phyloP scores from a whole-genome alignment of 2,888 invertebrate species.

The Physocephala rufipes region DNA sequence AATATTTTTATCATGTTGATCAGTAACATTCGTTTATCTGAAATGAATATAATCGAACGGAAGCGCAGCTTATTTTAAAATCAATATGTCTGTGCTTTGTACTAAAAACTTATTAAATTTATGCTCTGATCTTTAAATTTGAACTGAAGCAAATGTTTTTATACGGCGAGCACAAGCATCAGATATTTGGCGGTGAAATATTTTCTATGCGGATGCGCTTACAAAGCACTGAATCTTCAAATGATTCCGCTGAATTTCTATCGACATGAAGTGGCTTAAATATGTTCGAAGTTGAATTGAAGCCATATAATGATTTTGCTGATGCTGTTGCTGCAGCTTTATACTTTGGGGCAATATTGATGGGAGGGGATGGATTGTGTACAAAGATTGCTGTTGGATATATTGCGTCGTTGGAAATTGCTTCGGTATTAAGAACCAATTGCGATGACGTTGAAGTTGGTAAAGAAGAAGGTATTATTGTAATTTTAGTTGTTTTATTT shows the following conservation, averaged over 20 bases:
- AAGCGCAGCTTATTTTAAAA: too few relatives aligned
- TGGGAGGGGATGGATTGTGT: background rate
- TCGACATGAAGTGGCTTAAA: background rate
- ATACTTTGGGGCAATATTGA: background rate
- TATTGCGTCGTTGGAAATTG: too few relatives aligned
- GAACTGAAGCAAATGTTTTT: slow-evolving; percentile 8
- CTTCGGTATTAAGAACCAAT: too few relatives aligned
- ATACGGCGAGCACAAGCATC: slow-evolving; percentile 16
- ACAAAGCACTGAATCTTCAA: background rate
- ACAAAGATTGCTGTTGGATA: background rate
- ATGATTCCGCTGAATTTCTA: background rate
- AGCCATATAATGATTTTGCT: slow-evolving; percentile 11
- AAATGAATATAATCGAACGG: too few relatives aligned
- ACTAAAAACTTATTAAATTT: background rate
- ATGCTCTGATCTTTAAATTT: background rate
- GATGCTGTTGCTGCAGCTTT: background rate
- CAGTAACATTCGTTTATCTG: background rate
- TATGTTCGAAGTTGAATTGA: slow-evolving; percentile 3
- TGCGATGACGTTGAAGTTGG: too few relatives aligned
- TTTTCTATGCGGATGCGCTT: slow-evolving; percentile 12
- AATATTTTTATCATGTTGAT: background rate
- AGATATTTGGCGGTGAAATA: slow-evolving; percentile 6
- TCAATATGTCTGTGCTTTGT: too few relatives aligned
- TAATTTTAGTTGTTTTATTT: too few relatives aligned
- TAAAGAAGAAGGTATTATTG: too few relatives aligned